Percentiles rank a stretch among this genome's conserved stretches.
Evolutionary conservation across 2,888 invertebrate species (phyloP).

Genomic region (Anoncus sp.): DNA sequence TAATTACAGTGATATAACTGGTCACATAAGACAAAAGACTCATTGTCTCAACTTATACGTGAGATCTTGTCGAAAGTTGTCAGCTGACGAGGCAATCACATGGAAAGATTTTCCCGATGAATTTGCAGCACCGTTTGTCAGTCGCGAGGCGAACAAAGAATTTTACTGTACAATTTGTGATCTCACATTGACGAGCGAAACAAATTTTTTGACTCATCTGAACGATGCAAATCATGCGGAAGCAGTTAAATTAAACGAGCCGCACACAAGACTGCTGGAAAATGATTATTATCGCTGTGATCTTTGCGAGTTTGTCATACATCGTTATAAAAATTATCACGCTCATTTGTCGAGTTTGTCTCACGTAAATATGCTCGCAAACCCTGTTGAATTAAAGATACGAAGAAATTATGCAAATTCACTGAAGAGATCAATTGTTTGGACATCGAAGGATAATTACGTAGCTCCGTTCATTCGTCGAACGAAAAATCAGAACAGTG

Average conservation of each 20-base stretch:
- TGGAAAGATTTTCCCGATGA: too few species aligned
- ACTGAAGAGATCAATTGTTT: too few species aligned
- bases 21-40: too few species aligned
- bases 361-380: neutral
- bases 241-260: neutral
- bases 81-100: too few species aligned
- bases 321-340: neutral
- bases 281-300: slow-evolving; percentile 4
- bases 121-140: slow-evolving; percentile 1
- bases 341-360: neutral
- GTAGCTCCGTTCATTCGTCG: neutral
- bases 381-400: too few species aligned
- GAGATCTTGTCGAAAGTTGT: too few species aligned
- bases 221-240: neutral
- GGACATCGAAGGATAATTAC: neutral
- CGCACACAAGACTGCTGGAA: neutral
- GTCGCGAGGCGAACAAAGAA: neutral
- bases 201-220: neutral
- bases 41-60: too few species aligned
- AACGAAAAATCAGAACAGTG: neutral
- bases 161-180: slow-evolving; percentile 18
- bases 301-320: slow-evolving; percentile 1
- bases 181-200: too few species aligned
- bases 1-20: too few species aligned
- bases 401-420: too few species aligned